Percentiles rank a stretch among this genome's conserved stretches.
Evolutionary conservation across 2,113 vertebrate species (phyloP).

Genomic region (Sebastes fasciatus): DNA sequence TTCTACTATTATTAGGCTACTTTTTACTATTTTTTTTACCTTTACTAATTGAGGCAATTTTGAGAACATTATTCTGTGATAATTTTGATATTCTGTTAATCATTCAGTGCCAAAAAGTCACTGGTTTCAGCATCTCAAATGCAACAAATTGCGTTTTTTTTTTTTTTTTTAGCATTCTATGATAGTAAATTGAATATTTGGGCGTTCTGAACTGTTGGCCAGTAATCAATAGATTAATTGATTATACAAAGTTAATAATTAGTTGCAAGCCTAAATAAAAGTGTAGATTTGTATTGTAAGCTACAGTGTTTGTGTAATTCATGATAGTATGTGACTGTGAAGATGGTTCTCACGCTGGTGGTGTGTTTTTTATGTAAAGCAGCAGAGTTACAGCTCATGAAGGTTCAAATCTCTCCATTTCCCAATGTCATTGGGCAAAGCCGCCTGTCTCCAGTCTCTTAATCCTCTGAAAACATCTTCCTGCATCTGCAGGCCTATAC

Average conservation of each 20-base stretch:
- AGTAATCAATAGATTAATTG: background rate
- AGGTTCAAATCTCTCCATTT: constrained; percentile 63
- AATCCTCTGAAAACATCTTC: constrained; percentile 78
- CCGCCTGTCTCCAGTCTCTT: constrained; percentile 71
- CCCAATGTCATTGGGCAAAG: constrained; percentile 62
- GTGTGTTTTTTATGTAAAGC: constrained; percentile 37
- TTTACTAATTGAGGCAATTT: background rate
- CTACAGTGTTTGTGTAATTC: constrained; percentile 2
- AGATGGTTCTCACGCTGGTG: constrained; percentile 64
- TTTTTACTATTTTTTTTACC: background rate
- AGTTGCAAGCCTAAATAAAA: background rate
- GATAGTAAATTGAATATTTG: background rate
- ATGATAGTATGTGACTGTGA: constrained; percentile 2
- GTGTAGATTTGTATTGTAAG: constrained; percentile 11
- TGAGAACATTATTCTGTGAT: background rate
- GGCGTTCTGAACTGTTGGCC: background rate
- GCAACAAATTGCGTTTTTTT: no score
- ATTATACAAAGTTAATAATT: background rate
- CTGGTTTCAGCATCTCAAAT: no score
- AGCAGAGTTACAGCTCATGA: constrained; percentile 39
- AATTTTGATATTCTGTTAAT: background rate
- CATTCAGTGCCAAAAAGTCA: background rate
- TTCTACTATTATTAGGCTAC: background rate
- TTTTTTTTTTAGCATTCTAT: no score
- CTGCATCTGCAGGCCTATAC: constrained; percentile 55